These are phyloP conservation scores for Rhea americana DNA, from an alignment of 2,113 vertebrate species.

Conservation along the genomic window DNA sequence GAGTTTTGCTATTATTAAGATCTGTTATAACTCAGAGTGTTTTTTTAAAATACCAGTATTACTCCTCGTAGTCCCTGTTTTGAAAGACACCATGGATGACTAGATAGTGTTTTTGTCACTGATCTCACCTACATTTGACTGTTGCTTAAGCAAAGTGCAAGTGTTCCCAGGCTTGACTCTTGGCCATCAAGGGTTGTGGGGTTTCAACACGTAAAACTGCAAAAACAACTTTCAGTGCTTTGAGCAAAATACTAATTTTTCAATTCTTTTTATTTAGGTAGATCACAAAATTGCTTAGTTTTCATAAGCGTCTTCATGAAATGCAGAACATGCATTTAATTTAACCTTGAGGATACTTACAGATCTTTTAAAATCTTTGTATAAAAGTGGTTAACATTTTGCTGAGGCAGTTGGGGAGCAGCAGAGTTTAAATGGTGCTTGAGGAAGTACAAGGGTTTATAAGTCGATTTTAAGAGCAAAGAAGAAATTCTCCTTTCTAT, in stretches of 20 bases:
- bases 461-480: neutral
- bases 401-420: neutral
- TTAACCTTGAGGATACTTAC: too few relatives aligned
- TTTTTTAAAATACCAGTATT: neutral
- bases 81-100: neutral
- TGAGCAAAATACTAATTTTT: neutral
- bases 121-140: neutral
- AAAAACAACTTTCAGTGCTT: neutral
- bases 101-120: too few relatives aligned
- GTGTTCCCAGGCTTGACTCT: neutral
- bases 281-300: neutral
- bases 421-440: neutral
- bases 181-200: too few relatives aligned
- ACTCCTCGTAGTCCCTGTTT: neutral
- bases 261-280: neutral
- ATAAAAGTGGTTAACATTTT: neutral
- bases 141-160: neutral
- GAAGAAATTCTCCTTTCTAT: neutral
- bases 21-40: fast-evolving
- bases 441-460: neutral
- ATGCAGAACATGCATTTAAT: neutral
- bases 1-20: neutral
- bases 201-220: neutral
- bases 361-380: neutral
- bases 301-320: too few relatives aligned